phyloP scores from a whole-genome alignment of 2,113 vertebrate species.

The Paratilapia polleni region DNA sequence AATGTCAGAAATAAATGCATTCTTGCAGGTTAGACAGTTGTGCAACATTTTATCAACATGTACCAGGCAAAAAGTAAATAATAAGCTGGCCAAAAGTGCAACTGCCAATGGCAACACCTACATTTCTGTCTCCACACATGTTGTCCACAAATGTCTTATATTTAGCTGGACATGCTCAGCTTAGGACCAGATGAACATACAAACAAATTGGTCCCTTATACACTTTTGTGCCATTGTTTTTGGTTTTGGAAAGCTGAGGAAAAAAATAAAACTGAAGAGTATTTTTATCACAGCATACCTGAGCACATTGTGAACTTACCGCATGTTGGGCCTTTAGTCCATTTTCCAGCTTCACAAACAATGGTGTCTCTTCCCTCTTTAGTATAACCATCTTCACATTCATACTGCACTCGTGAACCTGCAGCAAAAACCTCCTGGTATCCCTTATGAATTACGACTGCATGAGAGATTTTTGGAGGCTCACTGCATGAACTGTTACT shows the following conservation, averaged over 20 bases:
- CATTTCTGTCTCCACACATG: not conserved
- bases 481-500: accelerated
- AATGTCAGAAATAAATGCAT: not conserved
- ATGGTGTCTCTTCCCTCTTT: accelerated
- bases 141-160: not conserved
- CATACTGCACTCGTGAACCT: not conserved
- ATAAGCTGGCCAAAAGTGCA: not conserved
- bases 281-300: not conserved
- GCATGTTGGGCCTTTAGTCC: slow-evolving; percentile 1
- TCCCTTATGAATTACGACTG: slow-evolving; percentile 12
- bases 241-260: not conserved
- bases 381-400: slow-evolving; percentile 45
- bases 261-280: not conserved
- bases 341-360: accelerated
- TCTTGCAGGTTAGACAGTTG: not conserved
- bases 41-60: not conserved
- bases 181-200: too few species aligned
- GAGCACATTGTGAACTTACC: slow-evolving; percentile 12
- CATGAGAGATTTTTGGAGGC: slow-evolving; percentile 41
- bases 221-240: not conserved
- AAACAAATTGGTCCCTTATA: not conserved
- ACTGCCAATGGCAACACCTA: not conserved
- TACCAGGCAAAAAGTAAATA: not conserved
- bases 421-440: slow-evolving; percentile 34
- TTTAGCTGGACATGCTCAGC: too few species aligned